Percentiles rank a stretch among this genome's conserved stretches.
These are phyloP conservation scores for Caenorhabditis zanzibari DNA, from an alignment of 2,888 invertebrate genomes.

Conservation along the genomic window DNA sequence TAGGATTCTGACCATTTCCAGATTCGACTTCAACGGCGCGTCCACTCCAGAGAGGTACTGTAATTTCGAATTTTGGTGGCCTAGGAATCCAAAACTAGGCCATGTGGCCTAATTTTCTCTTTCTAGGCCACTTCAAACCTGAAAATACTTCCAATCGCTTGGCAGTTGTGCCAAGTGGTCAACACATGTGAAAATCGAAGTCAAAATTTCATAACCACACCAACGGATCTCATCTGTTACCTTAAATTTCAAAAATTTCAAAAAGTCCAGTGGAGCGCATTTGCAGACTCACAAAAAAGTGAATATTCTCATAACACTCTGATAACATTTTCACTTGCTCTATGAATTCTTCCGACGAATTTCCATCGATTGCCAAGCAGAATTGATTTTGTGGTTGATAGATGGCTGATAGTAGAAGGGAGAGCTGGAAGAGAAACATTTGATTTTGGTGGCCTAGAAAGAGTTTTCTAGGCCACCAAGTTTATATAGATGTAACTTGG, in stretches of 20 bases:
- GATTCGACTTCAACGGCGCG: constrained; percentile 68
- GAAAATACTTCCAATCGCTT: constrained; percentile 67
- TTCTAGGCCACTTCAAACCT: constrained; percentile 44
- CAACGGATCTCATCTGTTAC: constrained; percentile 61
- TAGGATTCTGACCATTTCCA: constrained; percentile 70
- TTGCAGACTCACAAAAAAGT: constrained; percentile 50
- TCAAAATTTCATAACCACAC: constrained; percentile 70
- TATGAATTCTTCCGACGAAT: constrained; percentile 27
- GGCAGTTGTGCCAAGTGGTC: constrained; percentile 47
- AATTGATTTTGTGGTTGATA: constrained; percentile 81
- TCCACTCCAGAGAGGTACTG: constrained; percentile 72
- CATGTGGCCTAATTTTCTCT: neutral
- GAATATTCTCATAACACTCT: constrained; percentile 47
- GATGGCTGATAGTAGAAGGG: constrained; percentile 73
- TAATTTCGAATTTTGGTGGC: neutral
- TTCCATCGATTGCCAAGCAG: constrained; percentile 76
- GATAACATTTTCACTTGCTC: constrained; percentile 22
- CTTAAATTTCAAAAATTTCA: constrained; percentile 31
- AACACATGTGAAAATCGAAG: constrained; percentile 62
- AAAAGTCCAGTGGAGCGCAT: constrained; percentile 2
- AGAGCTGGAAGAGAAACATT: constrained; percentile 59
- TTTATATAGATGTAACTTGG: neutral
- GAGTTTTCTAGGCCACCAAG: neutral
- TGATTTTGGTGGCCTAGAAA: neutral
- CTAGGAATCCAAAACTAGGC: neutral